Evolutionary conservation across 37 sponge, comb jelly and placozoan genomes (phyloP), one percentile per base, ranked within the genome.

Genomic region (Halisarca cf. caerulea): DNA sequence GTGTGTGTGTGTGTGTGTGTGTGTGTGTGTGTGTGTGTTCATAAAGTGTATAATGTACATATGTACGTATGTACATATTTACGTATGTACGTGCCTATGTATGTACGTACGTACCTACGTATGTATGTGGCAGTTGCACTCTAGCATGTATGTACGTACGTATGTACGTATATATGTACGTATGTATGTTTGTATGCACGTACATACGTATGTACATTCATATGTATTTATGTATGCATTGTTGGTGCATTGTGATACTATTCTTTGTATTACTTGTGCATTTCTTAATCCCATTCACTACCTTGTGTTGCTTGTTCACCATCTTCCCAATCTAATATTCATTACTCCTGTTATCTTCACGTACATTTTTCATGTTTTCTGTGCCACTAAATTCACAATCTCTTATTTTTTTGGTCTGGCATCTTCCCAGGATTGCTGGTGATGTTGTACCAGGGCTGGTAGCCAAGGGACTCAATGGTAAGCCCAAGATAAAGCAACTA

Each of bases 391-490:
- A n/a, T n/a, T n/a, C n/a, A n/a, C n/a, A 6, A 47, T 47, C 15
- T 7, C n/a, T 62, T 15, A 5, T 71, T 32, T 32, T 7, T 71
- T 9, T 21, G 11, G 32, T 80, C 33, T 25, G 27, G n/a, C 6
- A 0, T 58, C 39, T 28, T 37, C 36, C 17, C 37, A 94, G 94
- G 74, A 77, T 83, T 0, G 88, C 89, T 37, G 70, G 83, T 37
- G 98, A 93, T 11, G 92, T 95, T 4, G 82, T 95, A 32, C 80
- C 93, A 80, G 98, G 98, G 27, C 61, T 98, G 6, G 96, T 95
- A 24, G 75, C 92, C 14, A 98, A 98, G 87, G 91, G 94, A 60
- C 81, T 98, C 42, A 95, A 95, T 60, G 93, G 91, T 32, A 85
- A 90, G 18, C 89, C 98, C 68, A 98, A 98, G 85, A 90, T 94